phyloP scores from a whole-genome alignment of 2,113 vertebrate species.

The Sceloporus tristichus region DNA sequence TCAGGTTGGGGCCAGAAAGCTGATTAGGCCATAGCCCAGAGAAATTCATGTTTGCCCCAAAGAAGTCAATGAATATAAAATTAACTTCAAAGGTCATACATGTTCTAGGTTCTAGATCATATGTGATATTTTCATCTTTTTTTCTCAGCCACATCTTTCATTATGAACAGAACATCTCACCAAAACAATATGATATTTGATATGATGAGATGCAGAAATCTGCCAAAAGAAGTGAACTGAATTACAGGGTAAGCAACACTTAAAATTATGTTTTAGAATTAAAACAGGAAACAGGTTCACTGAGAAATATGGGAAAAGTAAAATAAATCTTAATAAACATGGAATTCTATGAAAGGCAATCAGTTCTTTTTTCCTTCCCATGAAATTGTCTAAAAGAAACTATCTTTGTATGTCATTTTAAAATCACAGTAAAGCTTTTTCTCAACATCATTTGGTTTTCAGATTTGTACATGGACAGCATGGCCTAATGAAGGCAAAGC shows the following conservation, averaged over 20 bases:
- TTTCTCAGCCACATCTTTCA: background rate
- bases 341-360: background rate
- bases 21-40: background rate
- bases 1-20: no score
- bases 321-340: background rate
- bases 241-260: background rate
- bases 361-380: background rate
- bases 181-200: background rate
- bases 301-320: background rate
- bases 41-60: background rate
- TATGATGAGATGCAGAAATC: background rate
- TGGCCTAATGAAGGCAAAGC: no score
- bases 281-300: background rate
- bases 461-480: slow-evolving; percentile 29
- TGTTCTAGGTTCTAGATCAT: background rate
- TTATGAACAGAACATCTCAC: background rate
- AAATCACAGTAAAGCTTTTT: background rate
- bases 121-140: background rate
- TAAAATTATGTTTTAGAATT: slow-evolving; percentile 13
- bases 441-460: background rate
- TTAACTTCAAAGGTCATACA: background rate
- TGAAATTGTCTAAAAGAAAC: slow-evolving; percentile 24
- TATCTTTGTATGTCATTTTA: background rate
- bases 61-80: background rate
- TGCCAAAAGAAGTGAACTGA: background rate